Conservation (phyloP, 2,888 invertebrate genomes). For the Acleris emargana region DNA sequence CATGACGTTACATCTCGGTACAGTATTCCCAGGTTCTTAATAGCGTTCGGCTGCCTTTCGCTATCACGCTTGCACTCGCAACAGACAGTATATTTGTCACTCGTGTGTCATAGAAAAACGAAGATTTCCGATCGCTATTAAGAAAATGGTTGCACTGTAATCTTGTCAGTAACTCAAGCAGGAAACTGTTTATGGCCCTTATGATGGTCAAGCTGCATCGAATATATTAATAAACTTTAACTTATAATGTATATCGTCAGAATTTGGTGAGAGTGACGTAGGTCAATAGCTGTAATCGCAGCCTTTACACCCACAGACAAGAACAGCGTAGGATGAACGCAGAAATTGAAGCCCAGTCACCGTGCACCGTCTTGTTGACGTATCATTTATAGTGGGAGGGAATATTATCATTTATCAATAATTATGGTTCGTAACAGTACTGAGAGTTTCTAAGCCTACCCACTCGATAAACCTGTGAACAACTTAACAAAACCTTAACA, state of each 20-base stretch:
- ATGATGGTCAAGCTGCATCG: too few species aligned
- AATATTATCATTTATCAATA: conserved; percentile 12
- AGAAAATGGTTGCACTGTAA: too few species aligned
- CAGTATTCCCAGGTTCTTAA: too few species aligned
- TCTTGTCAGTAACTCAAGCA: background rate
- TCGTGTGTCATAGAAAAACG: too few species aligned
- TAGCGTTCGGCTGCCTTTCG: too few species aligned
- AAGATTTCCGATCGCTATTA: too few species aligned
- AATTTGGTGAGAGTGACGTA: conserved; percentile 33
- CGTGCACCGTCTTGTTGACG: conserved; percentile 54
- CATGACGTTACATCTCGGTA: background rate
- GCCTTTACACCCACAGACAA: conserved; percentile 69
- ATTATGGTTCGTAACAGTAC: conserved; percentile 4
- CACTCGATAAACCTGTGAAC: conserved; percentile 15
- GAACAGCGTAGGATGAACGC: conserved; percentile 26
- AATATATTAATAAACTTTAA: too few species aligned
- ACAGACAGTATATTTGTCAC: too few species aligned
- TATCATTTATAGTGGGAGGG: conserved; percentile 5
- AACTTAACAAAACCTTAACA: conserved; percentile 21
- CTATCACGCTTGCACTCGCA: too few species aligned
- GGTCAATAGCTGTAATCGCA: conserved; percentile 62
- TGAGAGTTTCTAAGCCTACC: conserved; percentile 23
- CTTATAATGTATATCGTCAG: background rate
- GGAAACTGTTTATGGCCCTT: too few species aligned
- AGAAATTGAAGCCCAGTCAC: conserved; percentile 47